These are phyloP conservation scores for Asarcornis scutulata DNA, from an alignment of 2,113 vertebrate genomes.

Conservation along the genomic window DNA sequence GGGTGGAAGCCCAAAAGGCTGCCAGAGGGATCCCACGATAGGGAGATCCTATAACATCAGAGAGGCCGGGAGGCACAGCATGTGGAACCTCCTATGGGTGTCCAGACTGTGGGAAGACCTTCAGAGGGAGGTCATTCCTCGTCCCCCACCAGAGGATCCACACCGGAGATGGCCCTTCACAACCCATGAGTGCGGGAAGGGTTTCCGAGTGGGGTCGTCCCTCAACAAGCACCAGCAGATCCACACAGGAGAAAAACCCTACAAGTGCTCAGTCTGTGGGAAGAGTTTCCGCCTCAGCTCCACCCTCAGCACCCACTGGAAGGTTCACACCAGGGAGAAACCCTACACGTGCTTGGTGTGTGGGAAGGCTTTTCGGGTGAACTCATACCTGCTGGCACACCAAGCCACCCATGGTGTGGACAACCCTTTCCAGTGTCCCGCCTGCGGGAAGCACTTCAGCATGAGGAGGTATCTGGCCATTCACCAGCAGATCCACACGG, in stretches of 20 bases:
- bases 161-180: not conserved
- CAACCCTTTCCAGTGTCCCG: not conserved
- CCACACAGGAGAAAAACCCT: constrained; percentile 42
- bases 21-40: too few relatives aligned
- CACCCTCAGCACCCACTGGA: not conserved
- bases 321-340: constrained; percentile 35
- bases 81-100: too few relatives aligned
- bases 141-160: not conserved
- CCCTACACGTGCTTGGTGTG: constrained; percentile 48
- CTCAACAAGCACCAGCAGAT: too few relatives aligned
- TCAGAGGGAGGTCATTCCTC: not conserved
- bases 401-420: constrained; percentile 35
- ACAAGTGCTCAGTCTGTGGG: constrained; percentile 45
- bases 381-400: constrained; percentile 35
- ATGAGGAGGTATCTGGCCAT: too few relatives aligned
- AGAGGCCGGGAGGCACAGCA: too few relatives aligned
- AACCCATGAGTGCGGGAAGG: not conserved
- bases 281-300: constrained; percentile 53
- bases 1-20: too few relatives aligned
- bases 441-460: too few relatives aligned
- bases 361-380: constrained; percentile 55
- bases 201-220: not conserved
- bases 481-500: not conserved
- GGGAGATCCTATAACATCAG: too few relatives aligned
- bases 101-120: not conserved